phyloP scores from a whole-genome alignment of 2,113 vertebrate genomes.

The Phocoena sinus region DNA sequence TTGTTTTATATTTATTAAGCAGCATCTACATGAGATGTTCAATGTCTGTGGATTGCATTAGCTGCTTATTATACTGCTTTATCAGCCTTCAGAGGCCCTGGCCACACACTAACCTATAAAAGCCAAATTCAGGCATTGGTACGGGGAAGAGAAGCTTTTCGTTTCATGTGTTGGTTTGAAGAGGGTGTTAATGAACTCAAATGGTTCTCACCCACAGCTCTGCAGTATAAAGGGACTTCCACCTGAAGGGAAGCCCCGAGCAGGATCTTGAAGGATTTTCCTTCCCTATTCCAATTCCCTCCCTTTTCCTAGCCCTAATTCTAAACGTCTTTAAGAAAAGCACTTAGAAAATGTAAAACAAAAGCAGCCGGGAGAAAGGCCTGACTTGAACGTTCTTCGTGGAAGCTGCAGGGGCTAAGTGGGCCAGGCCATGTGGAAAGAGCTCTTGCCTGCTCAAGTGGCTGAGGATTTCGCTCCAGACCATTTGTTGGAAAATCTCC shows the following conservation, averaged over 20 bases:
- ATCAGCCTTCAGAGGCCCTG: slow-evolving; percentile 20
- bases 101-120: slow-evolving; percentile 26
- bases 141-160: background rate
- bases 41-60: slow-evolving; percentile 32
- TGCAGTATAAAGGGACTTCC: background rate
- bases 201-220: background rate
- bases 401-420: background rate
- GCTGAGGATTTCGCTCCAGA: background rate
- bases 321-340: slow-evolving; percentile 43
- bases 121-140: background rate
- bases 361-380: background rate
- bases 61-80: slow-evolving; percentile 23
- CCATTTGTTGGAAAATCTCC: slow-evolving; percentile 28
- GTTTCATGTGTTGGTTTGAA: slow-evolving; percentile 12
- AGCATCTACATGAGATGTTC: background rate
- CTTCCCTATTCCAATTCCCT: background rate
- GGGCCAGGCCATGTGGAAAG: background rate
- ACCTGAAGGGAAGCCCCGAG: background rate
- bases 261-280: slow-evolving; percentile 12
- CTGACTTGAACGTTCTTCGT: slow-evolving; percentile 1
- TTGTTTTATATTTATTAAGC: slow-evolving; percentile 8
- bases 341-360: slow-evolving; percentile 22
- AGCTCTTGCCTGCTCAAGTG: slow-evolving; percentile 13
- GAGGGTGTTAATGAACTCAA: slow-evolving; percentile 28
- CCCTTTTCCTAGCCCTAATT: background rate